Base-by-base conservation (phyloP, 2,888 invertebrate species). In the Spisula subtruncata region DNA sequence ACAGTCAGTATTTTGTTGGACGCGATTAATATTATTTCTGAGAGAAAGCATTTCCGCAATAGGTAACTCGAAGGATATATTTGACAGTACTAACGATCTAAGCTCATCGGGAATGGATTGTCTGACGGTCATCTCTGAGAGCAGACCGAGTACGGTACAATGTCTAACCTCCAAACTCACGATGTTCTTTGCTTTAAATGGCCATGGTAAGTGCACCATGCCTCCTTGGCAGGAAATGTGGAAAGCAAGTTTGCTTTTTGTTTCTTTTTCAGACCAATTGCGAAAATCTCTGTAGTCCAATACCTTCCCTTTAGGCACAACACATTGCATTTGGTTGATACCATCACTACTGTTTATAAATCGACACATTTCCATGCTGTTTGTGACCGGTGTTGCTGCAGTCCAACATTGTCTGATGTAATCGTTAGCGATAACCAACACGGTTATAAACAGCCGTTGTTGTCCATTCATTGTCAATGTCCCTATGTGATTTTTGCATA, bases 1-100 rank as follows among this genome's bases (percentile, higher is more conserved):
- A 87, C 92, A 92, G 60, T 92, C 91, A 8, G 92, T 89, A 25
- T 90, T 90, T n/a, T 41, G 46, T n/a, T 91, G 82, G 14, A 92
- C 84, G 32, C 87, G 86, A 32, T 88, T 84, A 10, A 86, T 66
- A n/a, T 89, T 80, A 41, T 75, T 83, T 25, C 86, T 85, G 25
- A 91, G 35, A 1, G 81, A n/a, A 48, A 89, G 20, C 80, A 92
- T 82, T n/a, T 89, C 87, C 0, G 60, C 51, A 6, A 92, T 56
- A 0, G 90, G 90, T 20, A 92, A 66, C 46, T 90, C 90, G 46
- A 92, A 83, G 14, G 92, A 88, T n/a, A 89, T 60, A 35, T 85
- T 71, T 14, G 87, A 85, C 12, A 92, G 25, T 16, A 88, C 60
- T 25, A 92, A 71, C 29, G 81, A 84, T 46, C 60, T 83, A 6